phyloP scores from a whole-genome alignment of 2,888 invertebrate species.

The Nezara viridula region DNA sequence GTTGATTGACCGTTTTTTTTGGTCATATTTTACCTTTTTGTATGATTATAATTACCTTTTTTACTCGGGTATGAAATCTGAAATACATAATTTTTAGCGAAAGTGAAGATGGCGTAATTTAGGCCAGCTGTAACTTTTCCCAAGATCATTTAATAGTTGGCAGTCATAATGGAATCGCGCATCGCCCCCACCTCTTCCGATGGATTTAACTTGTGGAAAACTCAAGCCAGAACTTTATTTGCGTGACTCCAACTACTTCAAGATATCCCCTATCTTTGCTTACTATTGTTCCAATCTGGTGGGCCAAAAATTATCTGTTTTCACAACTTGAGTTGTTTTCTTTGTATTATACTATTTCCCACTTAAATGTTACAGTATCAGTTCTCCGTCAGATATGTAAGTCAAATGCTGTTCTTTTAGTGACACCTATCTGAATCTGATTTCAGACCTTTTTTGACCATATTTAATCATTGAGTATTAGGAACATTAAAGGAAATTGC shows the following conservation, averaged over 20 bases:
- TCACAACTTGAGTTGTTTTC: neutral
- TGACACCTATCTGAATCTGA: no score
- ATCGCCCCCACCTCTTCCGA: neutral
- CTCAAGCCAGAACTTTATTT: neutral
- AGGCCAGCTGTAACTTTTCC: neutral
- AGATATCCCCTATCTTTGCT: neutral
- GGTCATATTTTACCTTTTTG: no score
- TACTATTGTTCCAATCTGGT: neutral
- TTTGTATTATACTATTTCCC: neutral
- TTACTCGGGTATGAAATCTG: no score
- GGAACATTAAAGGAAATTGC: no score
- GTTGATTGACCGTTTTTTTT: neutral
- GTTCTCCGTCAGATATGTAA: neutral
- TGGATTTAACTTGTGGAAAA: neutral
- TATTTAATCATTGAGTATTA: no score
- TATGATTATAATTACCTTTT: no score
- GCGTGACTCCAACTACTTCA: neutral
- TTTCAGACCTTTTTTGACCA: no score
- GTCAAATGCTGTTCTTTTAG: neutral
- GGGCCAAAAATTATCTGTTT: neutral
- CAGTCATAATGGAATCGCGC: neutral
- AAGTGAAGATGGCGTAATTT: neutral
- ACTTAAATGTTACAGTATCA: neutral
- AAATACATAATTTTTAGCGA: neutral
- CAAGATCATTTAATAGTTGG: conserved; percentile 22